Conservation (phyloP, 37 sponge, comb jelly and placozoan species). For the Agelas oroides region DNA sequence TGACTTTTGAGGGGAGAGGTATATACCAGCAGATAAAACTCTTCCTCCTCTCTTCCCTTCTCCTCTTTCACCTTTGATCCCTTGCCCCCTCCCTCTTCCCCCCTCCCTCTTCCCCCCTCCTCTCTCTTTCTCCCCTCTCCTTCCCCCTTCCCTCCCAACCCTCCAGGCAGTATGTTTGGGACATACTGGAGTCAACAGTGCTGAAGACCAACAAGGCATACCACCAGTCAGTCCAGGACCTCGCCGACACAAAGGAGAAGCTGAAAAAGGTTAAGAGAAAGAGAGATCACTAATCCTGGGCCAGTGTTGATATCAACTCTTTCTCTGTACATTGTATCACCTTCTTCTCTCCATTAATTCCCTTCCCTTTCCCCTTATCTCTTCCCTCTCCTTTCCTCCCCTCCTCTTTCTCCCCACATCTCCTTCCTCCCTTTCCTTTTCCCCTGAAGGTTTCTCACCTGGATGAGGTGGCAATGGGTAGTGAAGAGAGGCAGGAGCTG, state of each 20-base stretch:
- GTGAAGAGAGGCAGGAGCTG: conserved; percentile 58
- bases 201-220: conserved; percentile 56
- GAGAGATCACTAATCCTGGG: too few species aligned
- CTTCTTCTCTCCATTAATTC: not conserved
- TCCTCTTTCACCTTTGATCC: too few species aligned
- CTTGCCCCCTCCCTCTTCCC: too few species aligned
- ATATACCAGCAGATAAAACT: too few species aligned
- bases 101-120: too few species aligned
- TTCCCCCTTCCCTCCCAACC: too few species aligned
- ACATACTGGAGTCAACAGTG: conserved; percentile 50
- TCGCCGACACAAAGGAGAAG: conserved; percentile 54
- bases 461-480: conserved; percentile 75
- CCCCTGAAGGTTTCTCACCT: conserved; percentile 39
- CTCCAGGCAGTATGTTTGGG: conserved; percentile 64
- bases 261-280: conserved; percentile 40
- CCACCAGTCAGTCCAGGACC: conserved; percentile 30
- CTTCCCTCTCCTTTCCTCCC: not conserved
- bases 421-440: not conserved
- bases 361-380: not conserved
- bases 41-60: too few species aligned
- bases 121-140: too few species aligned
- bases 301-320: too few species aligned
- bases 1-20: too few species aligned
- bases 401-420: not conserved
- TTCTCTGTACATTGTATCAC: too few species aligned